Percentiles rank a stretch among this genome's conserved stretches.
Evolutionary conservation across 2,113 vertebrate species (phyloP).

Genomic region (Tachuris rubrigastra): DNA sequence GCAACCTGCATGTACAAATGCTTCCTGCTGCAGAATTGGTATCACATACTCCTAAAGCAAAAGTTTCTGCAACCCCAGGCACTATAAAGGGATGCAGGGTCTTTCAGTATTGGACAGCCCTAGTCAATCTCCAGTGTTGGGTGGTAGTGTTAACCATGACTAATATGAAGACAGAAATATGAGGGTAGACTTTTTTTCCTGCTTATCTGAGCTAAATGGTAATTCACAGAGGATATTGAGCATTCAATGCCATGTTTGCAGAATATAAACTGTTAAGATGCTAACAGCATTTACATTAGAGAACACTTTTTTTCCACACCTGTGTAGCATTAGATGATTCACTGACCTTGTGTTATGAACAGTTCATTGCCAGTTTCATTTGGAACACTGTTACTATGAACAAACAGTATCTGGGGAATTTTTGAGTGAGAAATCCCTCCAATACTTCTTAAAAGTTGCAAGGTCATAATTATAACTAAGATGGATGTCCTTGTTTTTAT

Average conservation of each 20-base stretch:
- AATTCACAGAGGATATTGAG: not conserved
- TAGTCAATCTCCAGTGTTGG: not conserved
- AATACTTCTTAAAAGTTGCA: constrained; percentile 22
- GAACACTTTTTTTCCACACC: not conserved
- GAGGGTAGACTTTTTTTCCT: not conserved
- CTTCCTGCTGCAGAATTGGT: not conserved
- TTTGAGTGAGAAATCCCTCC: not conserved
- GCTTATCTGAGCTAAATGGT: not conserved
- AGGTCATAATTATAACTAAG: constrained; percentile 54
- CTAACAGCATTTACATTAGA: not conserved
- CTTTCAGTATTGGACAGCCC: not conserved
- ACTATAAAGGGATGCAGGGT: not conserved
- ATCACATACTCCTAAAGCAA: not conserved
- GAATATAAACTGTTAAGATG: not conserved
- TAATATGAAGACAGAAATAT: not conserved
- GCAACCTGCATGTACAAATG: not conserved
- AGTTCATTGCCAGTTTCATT: not conserved
- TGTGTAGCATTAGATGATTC: not conserved
- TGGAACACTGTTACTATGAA: not conserved
- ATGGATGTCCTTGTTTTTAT: constrained; percentile 3
- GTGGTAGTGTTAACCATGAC: not conserved
- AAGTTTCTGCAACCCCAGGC: not conserved
- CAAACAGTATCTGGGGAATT: not conserved
- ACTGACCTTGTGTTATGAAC: not conserved
- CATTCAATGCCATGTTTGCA: not conserved